Conservation (phyloP, 37 sponge, comb jelly and placozoan genomes). For the Axinella damicornis region DNA sequence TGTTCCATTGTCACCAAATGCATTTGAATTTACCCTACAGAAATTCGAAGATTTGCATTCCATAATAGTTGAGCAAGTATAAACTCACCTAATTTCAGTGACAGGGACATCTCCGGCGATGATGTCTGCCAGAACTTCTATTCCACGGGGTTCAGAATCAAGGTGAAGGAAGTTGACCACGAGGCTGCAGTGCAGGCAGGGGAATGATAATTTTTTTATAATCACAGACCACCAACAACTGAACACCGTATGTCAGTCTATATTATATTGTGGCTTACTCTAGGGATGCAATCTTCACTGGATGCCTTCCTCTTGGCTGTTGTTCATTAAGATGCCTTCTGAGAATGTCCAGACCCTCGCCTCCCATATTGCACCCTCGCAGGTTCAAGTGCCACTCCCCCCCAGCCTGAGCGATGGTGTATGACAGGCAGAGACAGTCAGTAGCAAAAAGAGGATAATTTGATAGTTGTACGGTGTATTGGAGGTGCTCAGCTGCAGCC, state of each 20-base stretch:
- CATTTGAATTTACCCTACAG: background rate
- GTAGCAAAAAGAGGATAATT: background rate
- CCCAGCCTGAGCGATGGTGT: background rate
- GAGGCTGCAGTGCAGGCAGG: too few species aligned
- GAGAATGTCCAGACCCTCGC: background rate
- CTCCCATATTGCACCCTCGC: slow-evolving; percentile 11
- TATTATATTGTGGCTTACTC: background rate
- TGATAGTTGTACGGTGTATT: background rate
- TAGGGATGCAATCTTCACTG: background rate
- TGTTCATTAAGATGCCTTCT: background rate
- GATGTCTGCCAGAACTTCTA: too few species aligned
- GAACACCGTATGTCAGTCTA: too few species aligned
- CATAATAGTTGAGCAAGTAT: too few species aligned
- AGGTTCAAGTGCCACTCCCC: background rate
- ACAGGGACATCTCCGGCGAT: background rate
- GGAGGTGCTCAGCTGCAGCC: background rate
- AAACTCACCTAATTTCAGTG: background rate
- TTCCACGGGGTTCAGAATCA: too few species aligned
- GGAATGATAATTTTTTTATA: too few species aligned
- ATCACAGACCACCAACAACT: too few species aligned
- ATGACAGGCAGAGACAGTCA: slow-evolving; percentile 5
- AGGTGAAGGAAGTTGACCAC: too few species aligned
- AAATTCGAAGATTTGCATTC: too few species aligned
- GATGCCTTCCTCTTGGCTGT: background rate
- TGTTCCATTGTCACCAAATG: background rate